Conservation (phyloP, 2,888 invertebrate genomes). For the Temnothorax rugatulus region DNA sequence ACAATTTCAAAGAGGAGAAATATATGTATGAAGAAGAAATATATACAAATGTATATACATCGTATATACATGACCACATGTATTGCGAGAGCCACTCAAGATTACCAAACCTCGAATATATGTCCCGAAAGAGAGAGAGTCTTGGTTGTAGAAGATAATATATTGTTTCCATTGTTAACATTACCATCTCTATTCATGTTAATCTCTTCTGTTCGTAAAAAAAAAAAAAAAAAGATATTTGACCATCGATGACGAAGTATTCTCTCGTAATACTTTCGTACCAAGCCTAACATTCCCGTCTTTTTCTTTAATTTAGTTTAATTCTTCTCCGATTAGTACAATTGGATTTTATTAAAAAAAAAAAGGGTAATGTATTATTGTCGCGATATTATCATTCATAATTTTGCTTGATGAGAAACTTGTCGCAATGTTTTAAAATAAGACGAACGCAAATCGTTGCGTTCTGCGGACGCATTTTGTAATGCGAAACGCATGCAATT, state of each 20-base stretch:
- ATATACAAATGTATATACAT: conserved; percentile 66
- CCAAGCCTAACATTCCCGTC: conserved; percentile 20
- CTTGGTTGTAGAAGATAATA: conserved; percentile 54
- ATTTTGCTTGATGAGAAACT: background rate
- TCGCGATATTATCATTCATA: background rate
- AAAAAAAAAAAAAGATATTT: conserved; percentile 34
- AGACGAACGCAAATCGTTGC: background rate
- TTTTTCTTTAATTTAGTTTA: background rate
- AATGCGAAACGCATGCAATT: background rate
- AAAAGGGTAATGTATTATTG: background rate
- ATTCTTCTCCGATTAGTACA: background rate
- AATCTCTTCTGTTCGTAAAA: conserved; percentile 35
- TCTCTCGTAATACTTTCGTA: conserved; percentile 32
- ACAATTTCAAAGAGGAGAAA: conserved; percentile 73
- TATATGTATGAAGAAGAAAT: conserved; percentile 67
- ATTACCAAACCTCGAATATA: conserved; percentile 51
- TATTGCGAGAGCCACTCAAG: conserved; percentile 47
- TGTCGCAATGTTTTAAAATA: background rate
- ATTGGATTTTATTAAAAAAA: background rate
- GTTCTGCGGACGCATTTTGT: background rate
- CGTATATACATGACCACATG: conserved; percentile 67
- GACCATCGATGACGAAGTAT: conserved; percentile 27
- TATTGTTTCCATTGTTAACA: conserved; percentile 59
- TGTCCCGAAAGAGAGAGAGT: conserved; percentile 26
- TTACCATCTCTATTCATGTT: conserved; percentile 31